Conservation (phyloP, 2,797 vertebrate genomes). For the Adelosebastes latens region DNA sequence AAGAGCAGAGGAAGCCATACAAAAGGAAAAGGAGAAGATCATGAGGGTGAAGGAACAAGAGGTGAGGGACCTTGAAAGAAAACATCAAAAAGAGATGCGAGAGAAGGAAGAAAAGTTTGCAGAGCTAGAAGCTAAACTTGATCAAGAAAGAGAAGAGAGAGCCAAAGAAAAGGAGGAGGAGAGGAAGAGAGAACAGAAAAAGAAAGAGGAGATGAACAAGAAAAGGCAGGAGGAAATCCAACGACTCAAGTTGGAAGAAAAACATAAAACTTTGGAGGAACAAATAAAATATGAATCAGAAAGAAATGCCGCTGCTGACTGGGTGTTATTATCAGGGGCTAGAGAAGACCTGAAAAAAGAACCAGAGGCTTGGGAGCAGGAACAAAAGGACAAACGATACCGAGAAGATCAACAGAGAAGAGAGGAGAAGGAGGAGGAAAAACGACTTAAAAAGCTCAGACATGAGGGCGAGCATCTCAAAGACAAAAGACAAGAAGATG, state of each 20-base stretch:
- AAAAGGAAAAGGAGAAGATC: conserved; percentile 16
- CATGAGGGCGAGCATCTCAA: background rate
- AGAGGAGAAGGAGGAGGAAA: background rate
- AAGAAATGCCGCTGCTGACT: accelerated
- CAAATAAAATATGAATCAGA: background rate
- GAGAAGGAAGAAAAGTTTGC: background rate
- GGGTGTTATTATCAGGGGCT: background rate
- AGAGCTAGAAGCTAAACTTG: background rate
- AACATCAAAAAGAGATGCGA: background rate
- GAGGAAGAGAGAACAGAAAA: background rate
- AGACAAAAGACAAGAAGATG: background rate
- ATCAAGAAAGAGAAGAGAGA: background rate
- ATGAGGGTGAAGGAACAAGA: conserved; percentile 1
- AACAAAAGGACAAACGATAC: background rate
- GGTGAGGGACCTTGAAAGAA: background rate
- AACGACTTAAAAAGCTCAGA: background rate
- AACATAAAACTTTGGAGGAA: background rate
- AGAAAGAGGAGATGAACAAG: background rate
- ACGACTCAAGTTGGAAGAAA: accelerated
- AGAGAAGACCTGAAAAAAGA: background rate
- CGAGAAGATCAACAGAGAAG: background rate
- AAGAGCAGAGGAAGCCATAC: conserved; percentile 34
- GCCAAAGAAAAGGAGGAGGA: conserved; percentile 3
- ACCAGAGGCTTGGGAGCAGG: conserved; percentile 2
- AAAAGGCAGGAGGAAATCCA: background rate